Evolutionary conservation across 2,113 vertebrate genomes (phyloP).

Genomic region (Notarius lentiginosus): DNA sequence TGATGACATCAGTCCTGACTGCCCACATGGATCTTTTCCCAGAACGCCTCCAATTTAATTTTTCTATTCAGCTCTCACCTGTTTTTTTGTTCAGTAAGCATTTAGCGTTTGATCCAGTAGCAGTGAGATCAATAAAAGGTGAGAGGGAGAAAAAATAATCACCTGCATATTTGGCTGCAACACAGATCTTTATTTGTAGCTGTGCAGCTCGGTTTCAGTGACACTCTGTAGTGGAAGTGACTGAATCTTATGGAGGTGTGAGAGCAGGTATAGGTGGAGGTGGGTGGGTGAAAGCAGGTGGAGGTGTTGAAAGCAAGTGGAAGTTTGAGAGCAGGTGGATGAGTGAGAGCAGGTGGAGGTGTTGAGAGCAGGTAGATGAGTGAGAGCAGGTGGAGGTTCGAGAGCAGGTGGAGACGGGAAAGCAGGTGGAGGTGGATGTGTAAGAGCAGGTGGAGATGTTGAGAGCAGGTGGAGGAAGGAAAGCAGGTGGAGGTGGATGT

Average conservation of each 20-base stretch:
- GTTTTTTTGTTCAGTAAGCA: conserved; percentile 5
- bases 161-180: background rate
- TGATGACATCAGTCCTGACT: background rate
- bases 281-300: too few relatives aligned
- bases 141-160: background rate
- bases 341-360: too few relatives aligned
- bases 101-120: background rate
- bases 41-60: background rate
- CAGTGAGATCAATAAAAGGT: background rate
- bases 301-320: too few relatives aligned
- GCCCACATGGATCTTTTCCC: background rate
- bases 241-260: background rate
- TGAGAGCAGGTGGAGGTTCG: too few relatives aligned
- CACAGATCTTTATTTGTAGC: background rate
- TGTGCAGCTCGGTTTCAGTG: background rate
- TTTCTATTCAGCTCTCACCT: background rate
- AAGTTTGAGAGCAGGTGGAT: too few relatives aligned
- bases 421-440: too few relatives aligned
- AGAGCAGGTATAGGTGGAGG: background rate
- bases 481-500: too few relatives aligned
- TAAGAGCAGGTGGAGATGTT: too few relatives aligned
- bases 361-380: too few relatives aligned
- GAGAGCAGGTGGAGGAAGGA: too few relatives aligned
- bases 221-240: background rate
- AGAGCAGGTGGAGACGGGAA: too few relatives aligned